Evolutionary conservation across 2,888 invertebrate species (phyloP).

Genomic region (Agrotis exclamationis): DNA sequence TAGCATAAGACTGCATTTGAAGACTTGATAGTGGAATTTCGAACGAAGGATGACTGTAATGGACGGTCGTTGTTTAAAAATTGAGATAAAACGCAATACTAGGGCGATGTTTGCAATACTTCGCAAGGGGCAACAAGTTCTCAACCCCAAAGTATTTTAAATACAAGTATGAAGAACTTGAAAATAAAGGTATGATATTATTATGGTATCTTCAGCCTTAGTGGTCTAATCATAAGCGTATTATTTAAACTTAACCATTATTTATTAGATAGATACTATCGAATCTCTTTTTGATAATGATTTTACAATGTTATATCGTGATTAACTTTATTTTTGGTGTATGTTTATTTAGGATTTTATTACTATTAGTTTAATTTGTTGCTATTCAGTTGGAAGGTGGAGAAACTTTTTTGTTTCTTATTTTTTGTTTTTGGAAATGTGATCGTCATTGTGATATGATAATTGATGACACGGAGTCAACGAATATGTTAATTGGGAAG

Average conservation of each 20-base stretch:
- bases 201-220: constrained; percentile 42
- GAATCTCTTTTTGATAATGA: constrained; percentile 55
- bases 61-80: constrained; percentile 15
- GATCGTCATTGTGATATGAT: constrained; percentile 49
- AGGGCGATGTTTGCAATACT: not conserved
- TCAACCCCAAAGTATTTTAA: constrained; percentile 34
- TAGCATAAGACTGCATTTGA: constrained; percentile 47
- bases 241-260: constrained; percentile 49
- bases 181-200: constrained; percentile 31
- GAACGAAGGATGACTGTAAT: constrained; percentile 37
- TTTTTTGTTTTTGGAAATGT: constrained; percentile 25
- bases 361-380: not conserved
- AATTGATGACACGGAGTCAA: constrained; percentile 40
- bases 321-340: constrained; percentile 36
- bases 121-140: constrained; percentile 7
- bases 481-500: constrained; percentile 20
- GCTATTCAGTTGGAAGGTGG: constrained; percentile 12
- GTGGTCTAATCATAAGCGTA: constrained; percentile 43
- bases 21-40: constrained; percentile 50
- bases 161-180: constrained; percentile 36
- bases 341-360: constrained; percentile 10
- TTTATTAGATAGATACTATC: constrained; percentile 58
- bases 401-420: not conserved
- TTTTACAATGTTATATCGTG: constrained; percentile 58
- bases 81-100: not conserved